Evolutionary conservation across 2,797 vertebrate species (phyloP).

Genomic region (Acanthurus tractus): DNA sequence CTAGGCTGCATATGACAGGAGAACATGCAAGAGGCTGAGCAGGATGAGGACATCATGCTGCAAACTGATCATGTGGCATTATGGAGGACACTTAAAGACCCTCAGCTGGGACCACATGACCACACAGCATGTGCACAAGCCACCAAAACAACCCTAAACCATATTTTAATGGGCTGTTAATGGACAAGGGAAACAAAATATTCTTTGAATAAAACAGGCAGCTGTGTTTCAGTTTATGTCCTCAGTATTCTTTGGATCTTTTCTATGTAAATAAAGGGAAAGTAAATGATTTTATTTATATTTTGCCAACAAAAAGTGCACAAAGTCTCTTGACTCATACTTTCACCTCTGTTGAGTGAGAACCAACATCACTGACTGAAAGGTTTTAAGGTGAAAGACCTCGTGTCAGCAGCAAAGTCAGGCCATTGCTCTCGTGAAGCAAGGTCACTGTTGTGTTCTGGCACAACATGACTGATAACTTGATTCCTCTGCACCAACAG

Average conservation of each 20-base stretch:
- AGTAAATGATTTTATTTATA: neutral
- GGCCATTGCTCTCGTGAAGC: neutral
- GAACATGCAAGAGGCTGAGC: neutral
- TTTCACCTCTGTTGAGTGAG: neutral
- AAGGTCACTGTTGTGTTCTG: constrained; percentile 11
- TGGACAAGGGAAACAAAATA: constrained; percentile 1
- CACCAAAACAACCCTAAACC: constrained; percentile 9
- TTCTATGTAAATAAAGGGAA: neutral
- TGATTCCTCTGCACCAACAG: neutral
- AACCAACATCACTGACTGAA: neutral
- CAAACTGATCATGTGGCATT: constrained; percentile 7
- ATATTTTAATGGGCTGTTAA: constrained; percentile 1
- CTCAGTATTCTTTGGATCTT: too few species aligned
- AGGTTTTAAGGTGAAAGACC: neutral
- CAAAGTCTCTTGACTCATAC: neutral
- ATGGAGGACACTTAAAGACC: neutral
- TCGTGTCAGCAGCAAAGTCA: neutral
- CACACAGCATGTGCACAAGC: neutral
- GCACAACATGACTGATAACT: neutral
- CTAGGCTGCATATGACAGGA: neutral
- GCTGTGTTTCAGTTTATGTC: neutral
- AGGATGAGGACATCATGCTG: neutral
- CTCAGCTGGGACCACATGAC: neutral
- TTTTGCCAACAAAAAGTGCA: neutral
- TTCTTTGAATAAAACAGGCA: neutral